A percentile compares a stretch with the other conserved stretches of the same genome.
Conservation (phyloP, 2,797 vertebrate genomes). For the Lutra lutra region DNA sequence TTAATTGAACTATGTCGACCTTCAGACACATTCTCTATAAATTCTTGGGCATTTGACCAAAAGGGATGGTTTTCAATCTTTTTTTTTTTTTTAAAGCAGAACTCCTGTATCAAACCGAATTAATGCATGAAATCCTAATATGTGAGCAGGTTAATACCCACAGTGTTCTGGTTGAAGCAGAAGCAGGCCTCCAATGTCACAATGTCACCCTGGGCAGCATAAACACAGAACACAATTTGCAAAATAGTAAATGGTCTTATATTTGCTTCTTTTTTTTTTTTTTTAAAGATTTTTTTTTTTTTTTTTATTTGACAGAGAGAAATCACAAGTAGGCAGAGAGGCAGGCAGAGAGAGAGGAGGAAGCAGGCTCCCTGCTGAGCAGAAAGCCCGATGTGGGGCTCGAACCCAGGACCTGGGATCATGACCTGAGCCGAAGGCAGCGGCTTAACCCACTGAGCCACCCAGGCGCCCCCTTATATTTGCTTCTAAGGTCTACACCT, state of each 20-base stretch:
- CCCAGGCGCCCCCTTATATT: too few species aligned
- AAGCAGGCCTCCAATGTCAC: background rate
- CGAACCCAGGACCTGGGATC: too few species aligned
- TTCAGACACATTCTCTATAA: conserved; percentile 48
- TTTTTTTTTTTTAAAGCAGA: background rate
- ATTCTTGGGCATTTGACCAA: background rate
- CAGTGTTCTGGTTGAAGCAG: background rate
- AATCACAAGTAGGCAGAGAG: too few species aligned
- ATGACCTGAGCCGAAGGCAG: too few species aligned
- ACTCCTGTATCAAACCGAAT: background rate
- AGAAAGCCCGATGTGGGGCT: too few species aligned
- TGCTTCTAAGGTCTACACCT: background rate
- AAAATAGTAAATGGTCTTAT: conserved; percentile 33
- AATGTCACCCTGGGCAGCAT: background rate
- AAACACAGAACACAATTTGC: conserved; percentile 10
- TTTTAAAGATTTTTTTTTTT: too few species aligned
- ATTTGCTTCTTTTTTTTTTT: background rate
- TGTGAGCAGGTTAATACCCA: background rate
- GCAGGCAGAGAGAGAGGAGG: too few species aligned
- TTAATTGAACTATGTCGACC: conserved; percentile 34
- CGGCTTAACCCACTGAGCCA: too few species aligned
- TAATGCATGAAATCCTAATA: conserved; percentile 37
- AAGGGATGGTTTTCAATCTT: background rate
- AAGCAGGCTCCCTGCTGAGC: too few species aligned
- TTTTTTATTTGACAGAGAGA: too few species aligned